Conservation (phyloP, 2,888 invertebrate genomes). For the Apocheima hispidaria region DNA sequence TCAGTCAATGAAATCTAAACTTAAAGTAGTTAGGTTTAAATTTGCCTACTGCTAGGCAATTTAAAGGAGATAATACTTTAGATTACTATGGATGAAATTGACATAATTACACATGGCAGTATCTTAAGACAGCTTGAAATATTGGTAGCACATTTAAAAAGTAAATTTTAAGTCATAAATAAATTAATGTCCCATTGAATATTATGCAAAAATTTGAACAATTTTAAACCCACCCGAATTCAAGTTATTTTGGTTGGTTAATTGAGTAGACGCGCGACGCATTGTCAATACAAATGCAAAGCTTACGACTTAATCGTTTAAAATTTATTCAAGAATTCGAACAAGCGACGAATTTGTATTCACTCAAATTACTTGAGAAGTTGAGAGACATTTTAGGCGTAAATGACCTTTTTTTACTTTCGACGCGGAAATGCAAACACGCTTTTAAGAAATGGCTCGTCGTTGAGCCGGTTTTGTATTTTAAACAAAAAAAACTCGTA, state of each 20-base stretch:
- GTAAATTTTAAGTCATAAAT: not conserved
- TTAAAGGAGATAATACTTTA: not conserved
- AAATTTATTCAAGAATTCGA: conserved; percentile 55
- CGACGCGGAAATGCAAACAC: conserved; percentile 82
- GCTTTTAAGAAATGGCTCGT: conserved; percentile 74
- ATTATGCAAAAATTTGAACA: conserved; percentile 24
- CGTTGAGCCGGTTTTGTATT: conserved; percentile 77
- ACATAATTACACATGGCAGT: not conserved
- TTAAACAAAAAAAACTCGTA: conserved; percentile 79
- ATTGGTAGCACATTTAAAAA: conserved; percentile 13
- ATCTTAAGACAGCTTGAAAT: conserved; percentile 37
- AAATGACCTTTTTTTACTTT: conserved; percentile 77
- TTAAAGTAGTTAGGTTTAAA: too few species aligned
- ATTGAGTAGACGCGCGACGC: conserved; percentile 31
- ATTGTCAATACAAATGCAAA: conserved; percentile 47
- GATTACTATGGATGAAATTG: conserved; percentile 5
- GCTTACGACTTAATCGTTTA: conserved; percentile 59
- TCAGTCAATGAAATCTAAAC: too few species aligned
- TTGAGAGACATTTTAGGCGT: conserved; percentile 68
- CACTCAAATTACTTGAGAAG: conserved; percentile 46
- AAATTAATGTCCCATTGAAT: not conserved
- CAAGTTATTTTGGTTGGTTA: conserved; percentile 33
- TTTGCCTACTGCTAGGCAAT: too few species aligned
- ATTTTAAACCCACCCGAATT: conserved; percentile 24
- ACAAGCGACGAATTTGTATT: conserved; percentile 52